These are phyloP conservation scores for Drosophila kikkawai DNA, from an alignment of 1,140 invertebrate genomes.

Conservation along the genomic window DNA sequence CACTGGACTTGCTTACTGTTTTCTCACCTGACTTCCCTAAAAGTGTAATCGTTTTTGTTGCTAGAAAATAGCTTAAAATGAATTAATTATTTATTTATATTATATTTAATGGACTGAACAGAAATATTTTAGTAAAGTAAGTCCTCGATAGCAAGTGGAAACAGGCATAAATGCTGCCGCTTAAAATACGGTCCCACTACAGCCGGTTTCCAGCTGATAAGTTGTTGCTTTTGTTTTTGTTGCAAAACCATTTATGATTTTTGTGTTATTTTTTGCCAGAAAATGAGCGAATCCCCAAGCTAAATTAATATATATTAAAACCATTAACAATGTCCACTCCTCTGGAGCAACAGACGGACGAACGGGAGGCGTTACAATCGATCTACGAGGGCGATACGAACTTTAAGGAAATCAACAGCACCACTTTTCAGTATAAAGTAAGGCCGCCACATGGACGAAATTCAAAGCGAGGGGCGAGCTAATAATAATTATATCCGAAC, in stretches of 20 bases:
- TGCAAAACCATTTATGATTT: conserved; percentile 38
- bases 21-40: background rate
- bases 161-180: background rate
- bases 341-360: conserved; percentile 92
- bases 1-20: background rate
- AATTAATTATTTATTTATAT: too few species aligned
- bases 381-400: conserved; percentile 97
- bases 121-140: background rate
- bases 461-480: background rate
- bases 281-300: conserved; percentile 9
- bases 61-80: too few species aligned
- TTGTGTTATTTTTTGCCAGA: conserved; percentile 27
- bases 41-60: too few species aligned
- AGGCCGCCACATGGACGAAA: conserved; percentile 39
- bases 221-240: conserved; percentile 71
- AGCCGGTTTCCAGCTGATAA: conserved; percentile 25
- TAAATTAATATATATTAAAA: conserved; percentile 7
- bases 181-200: conserved; percentile 11
- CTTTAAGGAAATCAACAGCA: conserved; percentile 92
- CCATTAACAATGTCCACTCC: conserved; percentile 86
- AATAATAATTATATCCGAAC: conserved; percentile 10
- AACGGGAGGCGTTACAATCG: conserved; percentile 95
- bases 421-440: conserved; percentile 96
- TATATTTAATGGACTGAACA: background rate
- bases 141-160: background rate